These are phyloP conservation scores for Manduca sexta DNA, from an alignment of 1,140 invertebrate genomes.

Conservation along the genomic window DNA sequence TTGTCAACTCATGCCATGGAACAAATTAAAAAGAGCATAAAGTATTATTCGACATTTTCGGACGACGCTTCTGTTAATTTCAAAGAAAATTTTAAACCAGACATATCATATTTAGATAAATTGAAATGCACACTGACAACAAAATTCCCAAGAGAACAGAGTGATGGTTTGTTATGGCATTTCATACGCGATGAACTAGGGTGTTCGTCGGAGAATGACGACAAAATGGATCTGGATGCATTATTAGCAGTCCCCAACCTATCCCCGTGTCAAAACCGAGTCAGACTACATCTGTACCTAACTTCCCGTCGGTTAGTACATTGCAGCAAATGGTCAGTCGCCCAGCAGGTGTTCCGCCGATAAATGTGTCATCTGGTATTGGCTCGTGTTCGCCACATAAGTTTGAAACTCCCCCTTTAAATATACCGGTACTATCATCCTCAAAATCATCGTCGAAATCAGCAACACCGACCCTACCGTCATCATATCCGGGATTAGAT, in stretches of 20 bases:
- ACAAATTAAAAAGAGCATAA: conserved; percentile 89
- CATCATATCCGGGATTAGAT: conserved; percentile 63
- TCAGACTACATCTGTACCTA: conserved; percentile 50
- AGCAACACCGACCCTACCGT: conserved; percentile 37
- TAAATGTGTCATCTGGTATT: conserved; percentile 62
- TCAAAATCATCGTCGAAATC: conserved; percentile 65
- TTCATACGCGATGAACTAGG: conserved; percentile 75
- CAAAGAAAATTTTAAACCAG: conserved; percentile 81
- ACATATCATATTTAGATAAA: conserved; percentile 86
- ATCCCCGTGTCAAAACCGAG: conserved; percentile 67
- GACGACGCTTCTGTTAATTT: conserved; percentile 87
- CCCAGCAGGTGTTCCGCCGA: conserved; percentile 63
- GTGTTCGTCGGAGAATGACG: conserved; percentile 71
- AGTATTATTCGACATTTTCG: conserved; percentile 83
- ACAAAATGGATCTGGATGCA: conserved; percentile 71
- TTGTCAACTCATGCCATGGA: conserved; percentile 87
- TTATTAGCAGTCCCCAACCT: conserved; percentile 71
- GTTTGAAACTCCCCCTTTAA: conserved; percentile 64
- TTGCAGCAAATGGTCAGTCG: conserved; percentile 70
- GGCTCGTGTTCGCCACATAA: conserved; percentile 64
- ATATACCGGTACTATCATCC: conserved; percentile 64
- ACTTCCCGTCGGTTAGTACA: conserved; percentile 68
- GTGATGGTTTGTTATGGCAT: conserved; percentile 77
- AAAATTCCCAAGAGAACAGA: conserved; percentile 79
- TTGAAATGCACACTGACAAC: conserved; percentile 79